Base-by-base conservation (phyloP, 53 echinoderm and acorn worm genomes). In the Mesocentrotus franciscanus region DNA sequence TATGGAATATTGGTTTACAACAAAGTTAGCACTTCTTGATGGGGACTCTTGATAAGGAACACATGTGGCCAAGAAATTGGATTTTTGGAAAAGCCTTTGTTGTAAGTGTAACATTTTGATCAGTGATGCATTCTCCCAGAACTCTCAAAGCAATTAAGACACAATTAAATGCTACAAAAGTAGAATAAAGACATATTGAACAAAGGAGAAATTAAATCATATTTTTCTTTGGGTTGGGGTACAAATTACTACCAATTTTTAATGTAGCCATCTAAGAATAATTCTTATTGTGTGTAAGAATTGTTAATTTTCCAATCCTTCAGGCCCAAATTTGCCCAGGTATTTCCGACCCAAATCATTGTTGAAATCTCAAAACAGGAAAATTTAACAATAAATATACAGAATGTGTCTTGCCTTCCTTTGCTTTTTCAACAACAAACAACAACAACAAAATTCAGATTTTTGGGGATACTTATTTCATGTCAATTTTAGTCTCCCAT, bases 51-150 rank as follows among this genome's bases (percentile, higher is more conserved):
- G 62, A 91, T 91, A 64, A 91, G 68, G 62, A 91, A 91, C 91
- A 91, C 91, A 91, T 91, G 91, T 91, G 91, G 91, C 91, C 64
- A 64, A 91, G 91, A 91, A 91, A 91, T 87, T 87, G 87, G 87
- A 87, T 87, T 87, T 85, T 56, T 15, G 58, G 58, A 27, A 39
- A 58, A 27, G 26, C 58, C 58, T 87, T 87, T 87, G 87, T 87
- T 87, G 87, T 57, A 8, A 87, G 87, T 87, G 87, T 87, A 87
- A 58, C 87, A 56, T 87, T 87, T 87, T 87, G 87, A 87, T 58
- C 59, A 87, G 87, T 15, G 4, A 29, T 27, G 58, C 39, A 87
- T 58, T 27, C 87, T 59, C 58, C 60, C 87, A 87, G 13, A 56
- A 20, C 18, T 87, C 57, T 30, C 87, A 81, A 58, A 27, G 26